Conservation (phyloP, 2,888 invertebrate genomes). For the Heliconius aoede region DNA sequence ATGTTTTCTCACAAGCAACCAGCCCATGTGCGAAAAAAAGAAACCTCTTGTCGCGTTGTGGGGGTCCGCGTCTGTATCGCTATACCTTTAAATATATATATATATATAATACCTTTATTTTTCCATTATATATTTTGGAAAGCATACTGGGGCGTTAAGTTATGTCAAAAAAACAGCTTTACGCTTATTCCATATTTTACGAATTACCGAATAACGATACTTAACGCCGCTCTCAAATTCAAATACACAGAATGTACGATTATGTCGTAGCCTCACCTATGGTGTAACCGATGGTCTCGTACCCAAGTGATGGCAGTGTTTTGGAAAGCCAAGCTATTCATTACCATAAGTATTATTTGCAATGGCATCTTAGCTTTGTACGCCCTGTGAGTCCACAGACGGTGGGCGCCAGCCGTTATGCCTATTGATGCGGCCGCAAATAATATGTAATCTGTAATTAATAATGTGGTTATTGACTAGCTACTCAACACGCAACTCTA, state of each 20-base stretch:
- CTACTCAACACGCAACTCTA: not conserved
- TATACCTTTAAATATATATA: constrained; percentile 86
- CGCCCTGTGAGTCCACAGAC: constrained; percentile 55
- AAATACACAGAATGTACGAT: not conserved
- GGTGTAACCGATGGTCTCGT: constrained; percentile 57
- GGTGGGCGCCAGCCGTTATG: constrained; percentile 54
- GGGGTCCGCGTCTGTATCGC: constrained; percentile 91
- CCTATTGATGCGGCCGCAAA: constrained; percentile 49
- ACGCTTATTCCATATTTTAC: too few relatives aligned
- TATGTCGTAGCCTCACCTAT: constrained; percentile 55
- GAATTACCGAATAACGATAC: too few relatives aligned
- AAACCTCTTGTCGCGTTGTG: constrained; percentile 90
- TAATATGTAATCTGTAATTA: constrained; percentile 46
- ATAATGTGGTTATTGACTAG: not conserved
- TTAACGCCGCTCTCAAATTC: too few relatives aligned
- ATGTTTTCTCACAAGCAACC: constrained; percentile 90
- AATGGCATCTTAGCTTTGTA: constrained; percentile 57
- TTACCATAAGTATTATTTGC: constrained; percentile 55
- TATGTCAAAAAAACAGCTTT: too few relatives aligned
- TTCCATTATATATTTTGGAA: not conserved
- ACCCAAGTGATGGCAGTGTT: constrained; percentile 52
- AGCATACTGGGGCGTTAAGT: too few relatives aligned
- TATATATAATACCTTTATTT: not conserved
- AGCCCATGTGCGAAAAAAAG: constrained; percentile 93
- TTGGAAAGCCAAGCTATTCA: constrained; percentile 55